Base-by-base conservation (phyloP, 2,888 invertebrate genomes). In the Willowsia nigromaculata region DNA sequence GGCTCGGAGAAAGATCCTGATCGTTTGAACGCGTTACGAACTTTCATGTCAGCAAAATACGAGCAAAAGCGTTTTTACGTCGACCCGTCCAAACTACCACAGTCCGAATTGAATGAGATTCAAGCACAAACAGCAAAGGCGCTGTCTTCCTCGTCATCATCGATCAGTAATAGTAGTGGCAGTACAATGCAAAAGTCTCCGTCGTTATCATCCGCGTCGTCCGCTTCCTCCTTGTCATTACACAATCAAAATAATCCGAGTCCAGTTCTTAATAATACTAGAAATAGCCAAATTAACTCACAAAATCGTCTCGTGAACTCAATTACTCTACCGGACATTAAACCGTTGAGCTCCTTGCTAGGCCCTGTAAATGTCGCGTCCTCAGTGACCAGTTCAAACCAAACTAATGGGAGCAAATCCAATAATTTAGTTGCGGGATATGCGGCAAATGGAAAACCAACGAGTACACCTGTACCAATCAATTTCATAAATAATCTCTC, bases 291-390 rank as follows among this genome's bases (percentile, higher is more conserved):
- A 27, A 82, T 40, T 13, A 81, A 90, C 81, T 59, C 83, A 27
- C 84, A 87, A 37, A 90, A 89, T 88, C 91, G 92, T 25, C 90
- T 92, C 11, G 91, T 91, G 22, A 92, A 90, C 87, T 92, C 92
- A 13, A 87, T 91, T n/a, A 92, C 92, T 7, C 82, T 92, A 68
- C 93, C 93, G 43, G 93, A 94, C 82, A 93, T 94, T 53, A 94
- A 94, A 91, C 94, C 94, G 25, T 92, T 94, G 84, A 93, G 94
- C 71, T 93, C 93, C 50, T 92, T 94, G 68, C 92, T 94, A 22
- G 94, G 94, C 56, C 93, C 93, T 25, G 88, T 89, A 9, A 90
- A 86, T 74, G 6, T 91, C 7, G 13, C 88, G 40, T 30, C 88
- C 18, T 18, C 74, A 30, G 37, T 6, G n/a, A 27, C 7, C 40